Evolutionary conservation across 1,140 invertebrate genomes (phyloP), one percentile per base, ranked within the genome.

Genomic region (Panulirus ornatus): DNA sequence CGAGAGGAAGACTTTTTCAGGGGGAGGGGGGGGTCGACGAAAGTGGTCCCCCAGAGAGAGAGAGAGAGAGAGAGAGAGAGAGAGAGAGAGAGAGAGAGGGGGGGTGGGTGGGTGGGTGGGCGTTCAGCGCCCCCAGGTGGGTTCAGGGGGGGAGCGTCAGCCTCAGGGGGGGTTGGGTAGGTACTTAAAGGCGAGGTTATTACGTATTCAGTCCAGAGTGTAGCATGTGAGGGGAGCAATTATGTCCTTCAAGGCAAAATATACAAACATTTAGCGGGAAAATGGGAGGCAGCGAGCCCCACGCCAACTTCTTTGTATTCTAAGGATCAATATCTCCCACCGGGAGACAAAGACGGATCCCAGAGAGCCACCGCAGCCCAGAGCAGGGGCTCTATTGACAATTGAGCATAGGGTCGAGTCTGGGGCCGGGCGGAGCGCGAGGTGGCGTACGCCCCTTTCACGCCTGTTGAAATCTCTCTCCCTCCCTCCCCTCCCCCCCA

Each of bases 211-310:
- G 11, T n/a, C 11, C 66, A 27, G 34, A 27, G 42, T 38, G n/a
- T n/a, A 34, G 75, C 14, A 27, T 38, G 54, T 27, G 44, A 2
- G 78, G 14, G 78, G n/a, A 8, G 51, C 78, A 81, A 81, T 81
- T 81, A 81, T 81, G 78, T 22, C 40, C 47, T 81, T 54, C 40
- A 81, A 81, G 78, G 78, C 78, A 58, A 47, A 54, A 81, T 81
- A 81, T 81, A 81, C 78, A 81, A 81, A 81, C 54, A 81, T 81
- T 81, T 81, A 81, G 78, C 78, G 78, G 78, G 44, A 81, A 58
- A 81, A 81, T 81, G 78, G 78, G 44, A n/a, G n/a, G 14, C 78
- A n/a, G 44, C 27, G 40, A 36, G 44, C 78, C 36, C 51, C 78
- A 58, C 78, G 54, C 78, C 34, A 19, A 81, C 19, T 58, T 81